These are phyloP conservation scores for Conger conger DNA, from an alignment of 2,113 vertebrate species.

Conservation along the genomic window DNA sequence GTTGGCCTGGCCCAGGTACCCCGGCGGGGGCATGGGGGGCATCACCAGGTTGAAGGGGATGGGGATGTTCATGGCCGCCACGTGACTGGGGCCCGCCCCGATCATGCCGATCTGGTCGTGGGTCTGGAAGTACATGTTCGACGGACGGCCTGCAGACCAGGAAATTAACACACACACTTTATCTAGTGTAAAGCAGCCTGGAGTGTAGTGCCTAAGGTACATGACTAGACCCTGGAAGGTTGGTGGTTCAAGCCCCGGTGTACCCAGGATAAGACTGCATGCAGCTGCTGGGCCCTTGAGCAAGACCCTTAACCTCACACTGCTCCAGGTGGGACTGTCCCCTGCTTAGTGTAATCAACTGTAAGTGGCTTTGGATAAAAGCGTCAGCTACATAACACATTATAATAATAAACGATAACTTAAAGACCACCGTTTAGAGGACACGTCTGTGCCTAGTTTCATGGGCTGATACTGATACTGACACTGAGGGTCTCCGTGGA, in stretches of 20 bases:
- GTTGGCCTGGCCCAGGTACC: conserved; percentile 89
- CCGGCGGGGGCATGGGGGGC: conserved; percentile 93
- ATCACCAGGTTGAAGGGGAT: conserved; percentile 97
- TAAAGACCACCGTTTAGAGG: neutral
- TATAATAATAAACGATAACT: too few species aligned
- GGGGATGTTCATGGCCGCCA: conserved; percentile 93
- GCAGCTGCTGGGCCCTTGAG: too few species aligned
- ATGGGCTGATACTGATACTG: neutral
- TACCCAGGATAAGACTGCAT: too few species aligned
- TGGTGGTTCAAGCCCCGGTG: too few species aligned
- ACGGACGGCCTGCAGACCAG: conserved; percentile 77
- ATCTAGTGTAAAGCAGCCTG: too few species aligned
- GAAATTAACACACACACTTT: neutral
- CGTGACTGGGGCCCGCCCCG: conserved; percentile 84
- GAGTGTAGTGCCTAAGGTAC: too few species aligned
- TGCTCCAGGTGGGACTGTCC: too few species aligned
- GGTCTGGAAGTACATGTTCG: conserved; percentile 98
- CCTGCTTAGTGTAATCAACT: too few species aligned
- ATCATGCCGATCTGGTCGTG: conserved; percentile 99
- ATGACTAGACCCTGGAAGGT: too few species aligned
- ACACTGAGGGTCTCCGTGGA: neutral
- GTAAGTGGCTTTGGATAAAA: too few species aligned
- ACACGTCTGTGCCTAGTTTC: neutral
- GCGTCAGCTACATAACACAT: too few species aligned
- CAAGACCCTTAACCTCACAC: too few species aligned